These are phyloP conservation scores for Synergus umbraculus DNA, from an alignment of 2,888 invertebrate genomes.

Conservation along the genomic window DNA sequence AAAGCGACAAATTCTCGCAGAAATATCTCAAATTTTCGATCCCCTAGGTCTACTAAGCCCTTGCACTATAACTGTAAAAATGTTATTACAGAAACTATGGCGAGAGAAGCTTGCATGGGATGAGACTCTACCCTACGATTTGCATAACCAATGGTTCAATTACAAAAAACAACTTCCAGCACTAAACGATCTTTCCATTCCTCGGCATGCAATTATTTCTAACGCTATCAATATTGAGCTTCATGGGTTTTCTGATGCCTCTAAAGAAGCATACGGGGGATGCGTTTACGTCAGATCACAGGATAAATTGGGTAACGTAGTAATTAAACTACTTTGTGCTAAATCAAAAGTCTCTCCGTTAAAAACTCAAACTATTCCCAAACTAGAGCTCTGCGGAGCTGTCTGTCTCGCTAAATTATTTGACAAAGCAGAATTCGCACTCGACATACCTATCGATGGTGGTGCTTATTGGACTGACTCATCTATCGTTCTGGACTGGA, in stretches of 20 bases:
- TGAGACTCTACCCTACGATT: too few species aligned
- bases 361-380: conserved; percentile 22
- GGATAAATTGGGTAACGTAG: neutral
- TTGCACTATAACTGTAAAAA: too few species aligned
- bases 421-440: too few species aligned
- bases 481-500: conserved; percentile 40
- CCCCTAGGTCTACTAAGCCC: conserved; percentile 8
- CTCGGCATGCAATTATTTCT: neutral
- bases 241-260: conserved; percentile 40
- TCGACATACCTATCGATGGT: neutral
- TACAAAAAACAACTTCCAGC: too few species aligned
- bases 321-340: conserved; percentile 7
- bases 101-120: too few species aligned
- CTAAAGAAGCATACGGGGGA: conserved; percentile 41
- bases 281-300: conserved; percentile 24
- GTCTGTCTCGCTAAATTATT: too few species aligned
- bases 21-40: conserved; percentile 28
- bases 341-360: conserved; percentile 38
- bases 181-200: too few species aligned
- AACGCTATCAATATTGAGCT: conserved; percentile 4
- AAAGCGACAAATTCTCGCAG: conserved; percentile 12
- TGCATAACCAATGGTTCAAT: too few species aligned
- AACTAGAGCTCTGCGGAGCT: neutral
- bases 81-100: too few species aligned
- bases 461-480: conserved; percentile 30